Conservation (phyloP, 2,888 invertebrate species). For the Lithophane ornitopus region DNA sequence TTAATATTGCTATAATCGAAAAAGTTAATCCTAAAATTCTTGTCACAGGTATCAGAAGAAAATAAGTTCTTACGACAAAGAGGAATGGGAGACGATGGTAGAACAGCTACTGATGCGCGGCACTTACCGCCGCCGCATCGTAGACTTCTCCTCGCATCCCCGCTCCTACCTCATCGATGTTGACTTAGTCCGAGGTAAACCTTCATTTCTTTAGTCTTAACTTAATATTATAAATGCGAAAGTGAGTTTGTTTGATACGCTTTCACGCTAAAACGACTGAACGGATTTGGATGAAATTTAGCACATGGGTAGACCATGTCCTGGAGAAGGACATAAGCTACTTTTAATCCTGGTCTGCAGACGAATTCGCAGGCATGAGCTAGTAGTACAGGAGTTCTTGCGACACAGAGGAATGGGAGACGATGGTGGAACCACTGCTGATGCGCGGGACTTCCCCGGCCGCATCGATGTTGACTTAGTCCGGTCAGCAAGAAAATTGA, state of each 20-base stretch:
- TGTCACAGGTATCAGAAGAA: conserved; percentile 96
- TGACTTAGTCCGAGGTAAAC: conserved; percentile 97
- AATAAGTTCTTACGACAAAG: conserved; percentile 99
- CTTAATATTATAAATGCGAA: no score
- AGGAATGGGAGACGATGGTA: conserved; percentile 99
- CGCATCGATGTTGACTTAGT: conserved; percentile 95
- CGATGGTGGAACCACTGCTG: conserved; percentile 95
- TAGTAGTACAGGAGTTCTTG: conserved; percentile 96
- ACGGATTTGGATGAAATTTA: no score
- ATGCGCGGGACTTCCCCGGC: conserved; percentile 88
- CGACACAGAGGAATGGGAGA: conserved; percentile 99
- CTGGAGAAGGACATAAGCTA: no score
- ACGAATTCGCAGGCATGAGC: no score
- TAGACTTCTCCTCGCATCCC: conserved; percentile 95
- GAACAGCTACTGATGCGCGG: conserved; percentile 92
- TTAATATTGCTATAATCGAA: no score
- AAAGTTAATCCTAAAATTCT: not conserved
- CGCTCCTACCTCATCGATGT: conserved; percentile 98
- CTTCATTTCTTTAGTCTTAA: not conserved
- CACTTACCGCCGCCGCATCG: conserved; percentile 92
- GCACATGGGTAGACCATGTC: no score
- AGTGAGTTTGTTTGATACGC: no score
- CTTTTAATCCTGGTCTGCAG: no score
- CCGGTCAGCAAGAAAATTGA: no score
- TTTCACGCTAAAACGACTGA: no score